Conservation (phyloP, 2,888 invertebrate genomes). For the Drosophila leonis region DNA sequence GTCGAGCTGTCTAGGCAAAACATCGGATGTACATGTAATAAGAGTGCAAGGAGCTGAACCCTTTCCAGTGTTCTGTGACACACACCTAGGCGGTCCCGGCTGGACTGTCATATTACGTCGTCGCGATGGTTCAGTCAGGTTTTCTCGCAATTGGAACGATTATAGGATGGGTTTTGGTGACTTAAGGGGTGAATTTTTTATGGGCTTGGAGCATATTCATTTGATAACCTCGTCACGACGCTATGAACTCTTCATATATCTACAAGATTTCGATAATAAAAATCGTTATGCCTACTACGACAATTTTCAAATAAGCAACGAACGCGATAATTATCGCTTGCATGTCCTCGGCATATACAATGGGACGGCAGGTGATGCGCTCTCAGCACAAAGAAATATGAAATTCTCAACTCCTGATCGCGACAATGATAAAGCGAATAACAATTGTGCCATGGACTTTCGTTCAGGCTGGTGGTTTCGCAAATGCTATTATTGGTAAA, state of each 20-base stretch:
- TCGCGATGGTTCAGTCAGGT: conserved; percentile 88
- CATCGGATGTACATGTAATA: conserved; percentile 35
- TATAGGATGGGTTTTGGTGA: conserved; percentile 90
- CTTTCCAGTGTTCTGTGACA: conserved; percentile 87
- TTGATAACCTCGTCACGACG: conserved; percentile 79
- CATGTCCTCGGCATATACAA: conserved; percentile 88
- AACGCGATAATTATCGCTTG: conserved; percentile 88
- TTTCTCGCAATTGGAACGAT: conserved; percentile 88
- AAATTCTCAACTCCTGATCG: conserved; percentile 89
- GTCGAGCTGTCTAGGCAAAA: conserved; percentile 19
- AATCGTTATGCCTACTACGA: conserved; percentile 87
- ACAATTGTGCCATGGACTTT: conserved; percentile 89
- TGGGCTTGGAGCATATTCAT: conserved; percentile 89
- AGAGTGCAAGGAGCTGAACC: conserved; percentile 71
- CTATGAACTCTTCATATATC: conserved; percentile 87
- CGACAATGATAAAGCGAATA: conserved; percentile 89
- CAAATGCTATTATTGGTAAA: conserved; percentile 88
- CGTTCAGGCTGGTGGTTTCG: conserved; percentile 91
- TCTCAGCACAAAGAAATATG: conserved; percentile 89
- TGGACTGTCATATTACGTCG: conserved; percentile 90
- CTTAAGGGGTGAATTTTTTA: conserved; percentile 89
- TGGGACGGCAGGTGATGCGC: conserved; percentile 89
- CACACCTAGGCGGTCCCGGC: conserved; percentile 87
- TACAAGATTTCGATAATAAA: conserved; percentile 87
- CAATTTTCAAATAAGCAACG: conserved; percentile 88